Conservation (phyloP, 2,888 invertebrate species). For the Allophyes oxyacanthae region DNA sequence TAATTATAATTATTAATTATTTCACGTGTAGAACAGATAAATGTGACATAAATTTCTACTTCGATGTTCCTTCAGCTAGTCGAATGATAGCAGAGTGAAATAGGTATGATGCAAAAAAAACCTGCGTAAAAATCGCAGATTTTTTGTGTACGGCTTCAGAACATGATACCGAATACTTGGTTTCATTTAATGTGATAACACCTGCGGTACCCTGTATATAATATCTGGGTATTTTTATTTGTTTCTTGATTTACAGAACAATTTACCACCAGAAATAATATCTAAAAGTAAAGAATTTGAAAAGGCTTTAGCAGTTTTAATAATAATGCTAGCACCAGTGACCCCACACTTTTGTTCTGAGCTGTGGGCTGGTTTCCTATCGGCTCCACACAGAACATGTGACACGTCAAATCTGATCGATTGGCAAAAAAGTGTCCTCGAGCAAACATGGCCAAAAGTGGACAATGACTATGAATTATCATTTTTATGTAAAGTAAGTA, state of each 20-base stretch:
- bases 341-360: slow-evolving; percentile 98
- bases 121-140: too few species aligned
- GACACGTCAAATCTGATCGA: slow-evolving; percentile 84
- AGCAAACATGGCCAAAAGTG: slow-evolving; percentile 94
- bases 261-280: slow-evolving; percentile 89
- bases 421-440: slow-evolving; percentile 92
- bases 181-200: too few species aligned
- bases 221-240: too few species aligned
- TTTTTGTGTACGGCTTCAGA: too few species aligned
- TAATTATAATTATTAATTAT: too few species aligned
- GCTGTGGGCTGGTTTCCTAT: slow-evolving; percentile 94
- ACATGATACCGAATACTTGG: too few species aligned
- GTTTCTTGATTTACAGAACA: slow-evolving; percentile 81
- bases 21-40: too few species aligned
- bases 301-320: slow-evolving; percentile 92
- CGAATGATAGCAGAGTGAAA: too few species aligned
- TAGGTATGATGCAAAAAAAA: too few species aligned
- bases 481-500: slow-evolving; percentile 90
- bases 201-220: too few species aligned
- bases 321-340: slow-evolving; percentile 96
- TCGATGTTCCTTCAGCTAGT: too few species aligned
- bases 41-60: too few species aligned
- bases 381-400: slow-evolving; percentile 90
- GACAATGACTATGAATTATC: slow-evolving; percentile 92
- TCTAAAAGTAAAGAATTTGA: slow-evolving; percentile 93